These are phyloP conservation scores for Lagorchestes hirsutus DNA, from an alignment of 2,797 vertebrate species.

Conservation along the genomic window DNA sequence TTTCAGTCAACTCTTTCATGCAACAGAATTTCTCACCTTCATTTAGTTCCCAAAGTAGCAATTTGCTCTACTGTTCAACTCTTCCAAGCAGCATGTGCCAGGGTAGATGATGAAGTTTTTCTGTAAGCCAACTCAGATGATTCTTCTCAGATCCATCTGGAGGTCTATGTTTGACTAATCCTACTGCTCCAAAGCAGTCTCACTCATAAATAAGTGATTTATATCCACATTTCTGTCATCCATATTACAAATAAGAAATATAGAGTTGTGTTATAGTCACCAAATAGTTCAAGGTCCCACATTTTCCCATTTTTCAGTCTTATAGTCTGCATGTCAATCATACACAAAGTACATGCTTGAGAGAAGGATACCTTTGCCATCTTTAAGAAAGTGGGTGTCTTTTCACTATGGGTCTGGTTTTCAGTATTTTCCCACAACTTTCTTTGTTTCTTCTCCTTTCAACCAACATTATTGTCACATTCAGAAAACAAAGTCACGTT, in stretches of 20 bases:
- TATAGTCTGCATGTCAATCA: neutral
- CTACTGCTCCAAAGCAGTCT: neutral
- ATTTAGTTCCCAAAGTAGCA: neutral
- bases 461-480: neutral
- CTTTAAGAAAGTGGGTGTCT: neutral
- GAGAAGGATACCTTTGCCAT: neutral
- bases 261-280: neutral
- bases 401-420: neutral
- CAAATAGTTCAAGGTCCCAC: neutral
- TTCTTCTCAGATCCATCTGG: neutral
- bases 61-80: too few species aligned
- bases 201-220: neutral
- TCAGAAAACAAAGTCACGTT: neutral
- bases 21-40: neutral
- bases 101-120: neutral
- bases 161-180: neutral
- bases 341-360: neutral
- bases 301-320: neutral
- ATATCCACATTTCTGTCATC: neutral
- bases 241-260: neutral
- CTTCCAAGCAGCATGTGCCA: neutral
- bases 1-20: neutral
- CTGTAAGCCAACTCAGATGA: neutral
- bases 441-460: neutral
- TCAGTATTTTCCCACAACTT: neutral